Evolutionary conservation across 2,113 vertebrate species (phyloP).

Genomic region (Arenaria interpres): DNA sequence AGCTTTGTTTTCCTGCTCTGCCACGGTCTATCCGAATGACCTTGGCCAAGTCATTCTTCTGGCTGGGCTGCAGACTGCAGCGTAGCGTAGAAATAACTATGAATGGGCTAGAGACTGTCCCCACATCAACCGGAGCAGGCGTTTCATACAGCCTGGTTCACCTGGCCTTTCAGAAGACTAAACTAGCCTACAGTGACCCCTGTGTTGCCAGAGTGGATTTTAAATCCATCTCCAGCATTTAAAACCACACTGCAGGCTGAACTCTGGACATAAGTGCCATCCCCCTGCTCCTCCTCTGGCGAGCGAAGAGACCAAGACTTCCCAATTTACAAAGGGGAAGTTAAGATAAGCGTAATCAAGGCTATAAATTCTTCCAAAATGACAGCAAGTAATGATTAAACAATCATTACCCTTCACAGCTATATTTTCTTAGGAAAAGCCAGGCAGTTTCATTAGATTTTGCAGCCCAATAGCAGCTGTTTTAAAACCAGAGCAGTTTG

Average conservation of each 20-base stretch:
- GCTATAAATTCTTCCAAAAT: not conserved
- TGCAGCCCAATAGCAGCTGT: not conserved
- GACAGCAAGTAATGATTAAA: not conserved
- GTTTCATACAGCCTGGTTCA: not conserved
- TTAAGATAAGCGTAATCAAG: not conserved
- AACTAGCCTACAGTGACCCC: not conserved
- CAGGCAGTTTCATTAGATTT: not conserved
- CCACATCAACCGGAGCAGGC: not conserved
- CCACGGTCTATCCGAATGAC: not conserved
- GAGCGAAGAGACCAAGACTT: not conserved
- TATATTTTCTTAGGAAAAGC: not conserved
- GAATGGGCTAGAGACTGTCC: not conserved
- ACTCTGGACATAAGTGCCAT: not conserved
- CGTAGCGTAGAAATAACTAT: not conserved
- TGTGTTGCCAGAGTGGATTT: not conserved
- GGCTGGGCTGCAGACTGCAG: slow-evolving; percentile 56
- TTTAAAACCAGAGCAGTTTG: not conserved
- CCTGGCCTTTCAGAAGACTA: not conserved
- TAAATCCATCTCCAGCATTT: not conserved
- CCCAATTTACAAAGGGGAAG: not conserved
- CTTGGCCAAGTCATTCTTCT: slow-evolving; percentile 42
- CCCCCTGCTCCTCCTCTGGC: not conserved
- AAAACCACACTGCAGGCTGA: not conserved
- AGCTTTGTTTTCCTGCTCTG: not conserved
- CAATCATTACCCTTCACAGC: not conserved